A percentile compares a stretch with the other conserved stretches of the same genome.
Conservation (phyloP, 2,113 vertebrate species). For the Eretmochelys imbricata region DNA sequence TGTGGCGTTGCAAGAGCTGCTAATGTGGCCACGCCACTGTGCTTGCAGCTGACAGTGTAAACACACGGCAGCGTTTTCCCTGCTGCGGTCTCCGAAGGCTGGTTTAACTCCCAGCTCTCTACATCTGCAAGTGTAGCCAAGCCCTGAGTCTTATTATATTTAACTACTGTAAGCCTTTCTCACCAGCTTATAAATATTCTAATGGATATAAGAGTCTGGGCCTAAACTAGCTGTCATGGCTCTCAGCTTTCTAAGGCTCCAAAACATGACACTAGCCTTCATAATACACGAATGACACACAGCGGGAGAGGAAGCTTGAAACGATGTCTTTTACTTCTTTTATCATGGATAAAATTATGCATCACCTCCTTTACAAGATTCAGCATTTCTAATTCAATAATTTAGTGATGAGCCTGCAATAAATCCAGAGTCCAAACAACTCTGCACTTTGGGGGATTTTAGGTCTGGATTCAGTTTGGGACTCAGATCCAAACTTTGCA, state of each 20-base stretch:
- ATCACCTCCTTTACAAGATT: not conserved
- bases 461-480: not conserved
- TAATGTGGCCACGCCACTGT: no score
- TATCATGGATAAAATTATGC: not conserved
- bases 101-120: no score
- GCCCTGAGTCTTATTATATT: not conserved
- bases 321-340: not conserved
- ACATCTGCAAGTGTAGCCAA: no score
- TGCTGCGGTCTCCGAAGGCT: no score
- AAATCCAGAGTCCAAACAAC: not conserved
- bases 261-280: not conserved
- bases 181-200: not conserved
- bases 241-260: not conserved
- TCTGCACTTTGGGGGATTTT: not conserved
- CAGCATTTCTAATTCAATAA: not conserved
- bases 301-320: not conserved
- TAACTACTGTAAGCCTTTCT: not conserved
- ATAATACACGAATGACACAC: not conserved
- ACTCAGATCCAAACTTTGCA: not conserved
- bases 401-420: not conserved
- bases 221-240: not conserved
- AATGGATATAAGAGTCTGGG: not conserved
- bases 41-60: no score
- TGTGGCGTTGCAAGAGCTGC: no score
- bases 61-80: no score